A percentile compares a stretch with the other conserved stretches of the same genome.
These are phyloP conservation scores for Phyllotis vaccarum DNA, from an alignment of 2,797 vertebrate genomes.

Conservation along the genomic window DNA sequence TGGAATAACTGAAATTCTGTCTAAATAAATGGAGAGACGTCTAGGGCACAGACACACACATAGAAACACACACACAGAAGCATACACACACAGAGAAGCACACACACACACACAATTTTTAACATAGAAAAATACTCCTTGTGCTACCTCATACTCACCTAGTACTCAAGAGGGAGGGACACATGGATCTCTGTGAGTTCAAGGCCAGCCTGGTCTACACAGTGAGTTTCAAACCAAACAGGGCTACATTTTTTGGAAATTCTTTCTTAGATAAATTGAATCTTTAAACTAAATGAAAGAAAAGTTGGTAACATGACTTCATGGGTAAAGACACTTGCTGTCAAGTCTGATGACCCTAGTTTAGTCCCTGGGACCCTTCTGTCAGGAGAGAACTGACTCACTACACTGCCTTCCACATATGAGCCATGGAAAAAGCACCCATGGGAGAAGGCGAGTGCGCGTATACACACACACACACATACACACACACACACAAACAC, in stretches of 20 bases:
- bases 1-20: neutral
- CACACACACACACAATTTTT: neutral
- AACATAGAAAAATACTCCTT: neutral
- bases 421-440: neutral
- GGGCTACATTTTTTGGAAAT: neutral
- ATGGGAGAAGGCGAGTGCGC: neutral
- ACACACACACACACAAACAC: neutral
- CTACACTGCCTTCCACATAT: neutral
- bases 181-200: neutral
- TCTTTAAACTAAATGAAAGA: neutral
- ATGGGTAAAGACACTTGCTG: neutral
- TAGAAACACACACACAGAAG: neutral
- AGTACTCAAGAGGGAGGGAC: neutral
- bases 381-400: neutral
- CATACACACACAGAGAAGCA: too few species aligned
- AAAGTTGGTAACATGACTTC: neutral
- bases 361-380: neutral
- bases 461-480: too few species aligned
- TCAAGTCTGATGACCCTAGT: neutral
- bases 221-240: neutral
- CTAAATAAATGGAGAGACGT: neutral
- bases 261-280: neutral
- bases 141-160: neutral
- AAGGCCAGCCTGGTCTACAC: neutral
- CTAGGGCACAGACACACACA: neutral